These are phyloP conservation scores for Potamarius usumacintae DNA, from an alignment of 2,113 vertebrate species.

Conservation along the genomic window DNA sequence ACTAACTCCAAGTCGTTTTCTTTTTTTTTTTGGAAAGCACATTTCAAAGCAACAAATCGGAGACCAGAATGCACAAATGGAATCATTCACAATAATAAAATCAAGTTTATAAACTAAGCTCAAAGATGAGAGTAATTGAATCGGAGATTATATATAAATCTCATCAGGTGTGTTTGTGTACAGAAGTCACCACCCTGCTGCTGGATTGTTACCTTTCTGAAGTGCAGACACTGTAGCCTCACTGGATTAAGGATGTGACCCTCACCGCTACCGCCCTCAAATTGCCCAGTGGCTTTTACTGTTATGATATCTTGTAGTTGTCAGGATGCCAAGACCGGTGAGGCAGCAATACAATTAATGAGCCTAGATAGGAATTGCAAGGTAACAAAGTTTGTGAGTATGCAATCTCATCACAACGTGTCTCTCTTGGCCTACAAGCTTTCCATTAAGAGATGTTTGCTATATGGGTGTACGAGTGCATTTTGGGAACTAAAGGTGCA, in stretches of 20 bases:
- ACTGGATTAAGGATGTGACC: neutral
- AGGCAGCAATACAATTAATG: constrained; percentile 39
- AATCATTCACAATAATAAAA: no score
- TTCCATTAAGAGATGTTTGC: constrained; percentile 24
- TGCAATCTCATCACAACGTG: constrained; percentile 28
- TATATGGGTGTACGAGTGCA: neutral
- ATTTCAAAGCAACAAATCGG: no score
- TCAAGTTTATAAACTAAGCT: no score
- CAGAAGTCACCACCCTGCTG: neutral
- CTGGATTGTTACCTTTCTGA: neutral
- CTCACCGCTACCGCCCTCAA: neutral
- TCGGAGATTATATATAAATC: neutral
- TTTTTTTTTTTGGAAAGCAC: no score
- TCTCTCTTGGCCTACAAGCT: constrained; percentile 9
- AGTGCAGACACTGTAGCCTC: neutral
- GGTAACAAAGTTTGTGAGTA: constrained; percentile 17
- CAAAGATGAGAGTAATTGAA: no score
- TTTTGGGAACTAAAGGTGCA: constrained; percentile 9
- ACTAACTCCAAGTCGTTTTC: no score
- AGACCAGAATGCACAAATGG: no score
- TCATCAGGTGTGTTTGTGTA: constrained; percentile 2
- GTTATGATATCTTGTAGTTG: constrained; percentile 27
- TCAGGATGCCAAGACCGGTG: constrained; percentile 21
- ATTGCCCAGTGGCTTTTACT: constrained; percentile 33
- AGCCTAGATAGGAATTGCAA: constrained; percentile 23